These are phyloP conservation scores for Anarhynchus alexandrinus DNA, from an alignment of 2,113 vertebrate species.

Conservation along the genomic window DNA sequence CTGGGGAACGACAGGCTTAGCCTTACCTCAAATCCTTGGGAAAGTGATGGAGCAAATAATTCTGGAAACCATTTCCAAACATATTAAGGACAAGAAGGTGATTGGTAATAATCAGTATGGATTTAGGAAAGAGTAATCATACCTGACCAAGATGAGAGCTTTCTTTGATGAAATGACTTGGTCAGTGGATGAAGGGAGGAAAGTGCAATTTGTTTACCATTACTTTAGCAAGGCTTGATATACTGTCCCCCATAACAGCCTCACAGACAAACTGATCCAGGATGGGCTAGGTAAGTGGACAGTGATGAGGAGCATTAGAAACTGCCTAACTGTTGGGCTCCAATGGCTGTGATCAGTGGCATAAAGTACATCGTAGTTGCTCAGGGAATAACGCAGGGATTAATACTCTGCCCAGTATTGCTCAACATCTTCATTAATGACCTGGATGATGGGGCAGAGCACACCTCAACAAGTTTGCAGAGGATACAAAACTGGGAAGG, in stretches of 20 bases:
- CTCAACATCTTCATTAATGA: background rate
- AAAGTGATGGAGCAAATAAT: background rate
- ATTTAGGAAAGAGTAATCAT: background rate
- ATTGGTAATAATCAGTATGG: background rate
- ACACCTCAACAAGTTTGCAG: background rate
- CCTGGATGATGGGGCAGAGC: background rate
- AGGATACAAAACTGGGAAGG: background rate
- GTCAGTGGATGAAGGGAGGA: background rate
- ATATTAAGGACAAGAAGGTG: background rate
- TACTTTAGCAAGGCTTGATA: background rate
- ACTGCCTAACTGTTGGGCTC: background rate
- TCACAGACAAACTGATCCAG: background rate
- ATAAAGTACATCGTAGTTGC: fast-evolving
- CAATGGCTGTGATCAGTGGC: too few relatives aligned
- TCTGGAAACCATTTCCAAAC: background rate
- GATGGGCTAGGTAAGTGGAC: too few relatives aligned
- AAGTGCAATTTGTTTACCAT: background rate
- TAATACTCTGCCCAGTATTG: background rate
- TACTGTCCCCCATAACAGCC: background rate
- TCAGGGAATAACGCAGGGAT: background rate
- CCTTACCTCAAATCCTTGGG: fast-evolving
- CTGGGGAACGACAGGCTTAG: background rate
- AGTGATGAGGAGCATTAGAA: background rate
- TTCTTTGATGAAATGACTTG: background rate
- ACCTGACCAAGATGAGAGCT: background rate